Base-by-base conservation (phyloP, 2,888 invertebrate species). In the Aromia moschata region DNA sequence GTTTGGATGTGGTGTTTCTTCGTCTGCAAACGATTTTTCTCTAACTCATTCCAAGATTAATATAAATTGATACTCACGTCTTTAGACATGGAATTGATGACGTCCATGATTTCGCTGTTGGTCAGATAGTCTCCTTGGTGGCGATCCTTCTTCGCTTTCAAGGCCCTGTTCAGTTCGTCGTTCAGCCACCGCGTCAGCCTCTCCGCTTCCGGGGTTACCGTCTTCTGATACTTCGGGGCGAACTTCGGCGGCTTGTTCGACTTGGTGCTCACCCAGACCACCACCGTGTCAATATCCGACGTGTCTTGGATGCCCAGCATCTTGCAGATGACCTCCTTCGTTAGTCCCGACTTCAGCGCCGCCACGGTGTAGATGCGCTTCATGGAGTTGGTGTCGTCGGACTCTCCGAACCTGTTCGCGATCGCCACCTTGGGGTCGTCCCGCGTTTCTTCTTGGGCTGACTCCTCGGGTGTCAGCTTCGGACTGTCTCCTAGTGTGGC, bases 231-330 rank as follows among this genome's bases (percentile, higher is more conserved):
- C 1, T 11, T 33, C 16, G 5, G 16, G 1, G 18, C 7, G 9
- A 47, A 12, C 7, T 52, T 20, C 1, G 68, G 68, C 20, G 62
- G 62, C 1, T 56, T 33, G 31, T 66, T 66, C 5, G 68, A 63
- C 14, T 36, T 38, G 12, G 66, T 66, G 7, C 62, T 66, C 12
- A 62, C 64, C 45, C 56, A 60, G 25, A 70, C 54, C 9, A 55
- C 58, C 56, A 66, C 58, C 5, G 56, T 62, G 14, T 68, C 63
- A 25, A 70, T 60, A 31, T 69, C 64, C 11, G 44, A 47, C 14
- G 40, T 30, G 43, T 69, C 44, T 3, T 12, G 30, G 15, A 70
- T 53, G 4, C 68, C 68, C 9, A 69, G 33, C 25, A 69, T 52
- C 36, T 46, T 56, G 20, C 63, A 56, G 18, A 70, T 59, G 10